phyloP scores from a whole-genome alignment of 2,888 invertebrate genomes.

The Polyommatus iphigenia region DNA sequence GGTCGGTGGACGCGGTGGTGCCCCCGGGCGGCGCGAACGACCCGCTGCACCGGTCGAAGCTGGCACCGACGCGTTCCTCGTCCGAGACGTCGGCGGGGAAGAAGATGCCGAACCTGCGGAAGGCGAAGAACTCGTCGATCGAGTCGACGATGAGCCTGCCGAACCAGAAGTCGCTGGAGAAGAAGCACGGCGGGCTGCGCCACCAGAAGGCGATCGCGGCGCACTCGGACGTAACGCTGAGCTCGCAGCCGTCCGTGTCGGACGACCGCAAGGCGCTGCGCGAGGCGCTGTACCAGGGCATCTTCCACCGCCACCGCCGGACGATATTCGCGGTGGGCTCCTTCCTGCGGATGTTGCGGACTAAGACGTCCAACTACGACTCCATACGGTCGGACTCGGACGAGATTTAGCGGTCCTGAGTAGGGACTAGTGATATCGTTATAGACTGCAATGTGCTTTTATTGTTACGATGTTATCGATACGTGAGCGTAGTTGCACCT shows the following conservation, averaged over 20 bases:
- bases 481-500: neutral
- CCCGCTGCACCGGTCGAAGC: constrained; percentile 71
- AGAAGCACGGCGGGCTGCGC: constrained; percentile 77
- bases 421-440: constrained; percentile 58
- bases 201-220: constrained; percentile 82
- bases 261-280: constrained; percentile 85
- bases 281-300: constrained; percentile 88
- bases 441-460: constrained; percentile 72
- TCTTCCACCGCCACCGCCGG: constrained; percentile 87
- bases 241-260: constrained; percentile 69
- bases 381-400: constrained; percentile 83
- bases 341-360: constrained; percentile 86
- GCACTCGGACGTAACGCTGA: constrained; percentile 80
- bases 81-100: constrained; percentile 74
- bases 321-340: constrained; percentile 88
- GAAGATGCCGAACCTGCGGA: constrained; percentile 68
- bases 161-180: constrained; percentile 76
- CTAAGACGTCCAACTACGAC: constrained; percentile 88
- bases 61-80: constrained; percentile 70
- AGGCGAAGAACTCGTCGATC: constrained; percentile 76
- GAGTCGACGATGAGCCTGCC: constrained; percentile 78
- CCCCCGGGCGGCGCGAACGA: constrained; percentile 71
- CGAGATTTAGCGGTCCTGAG: constrained; percentile 71
- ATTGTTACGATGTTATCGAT: constrained; percentile 51
- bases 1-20: constrained; percentile 80